phyloP scores from a whole-genome alignment of 2,888 invertebrate species.

The Cerastis rubricosa region DNA sequence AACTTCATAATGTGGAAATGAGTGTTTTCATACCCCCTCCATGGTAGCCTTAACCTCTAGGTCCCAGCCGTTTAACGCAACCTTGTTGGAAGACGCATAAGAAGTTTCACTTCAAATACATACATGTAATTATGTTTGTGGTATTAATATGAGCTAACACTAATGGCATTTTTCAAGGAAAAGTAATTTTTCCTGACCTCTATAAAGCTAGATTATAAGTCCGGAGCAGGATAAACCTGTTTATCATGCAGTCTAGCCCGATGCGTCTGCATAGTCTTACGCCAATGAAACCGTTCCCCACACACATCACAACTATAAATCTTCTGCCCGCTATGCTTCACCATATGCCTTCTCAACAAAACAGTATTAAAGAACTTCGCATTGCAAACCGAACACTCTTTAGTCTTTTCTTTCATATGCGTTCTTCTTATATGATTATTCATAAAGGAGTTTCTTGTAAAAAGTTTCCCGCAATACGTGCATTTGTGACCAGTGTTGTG shows the following conservation, averaged over 20 bases:
- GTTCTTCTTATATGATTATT: slow-evolving; percentile 84
- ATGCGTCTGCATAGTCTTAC: slow-evolving; percentile 91
- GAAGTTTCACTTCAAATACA: too few relatives aligned
- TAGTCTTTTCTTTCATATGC: slow-evolving; percentile 87
- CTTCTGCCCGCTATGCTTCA: slow-evolving; percentile 89
- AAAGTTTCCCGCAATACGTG: slow-evolving; percentile 84
- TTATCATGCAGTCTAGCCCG: slow-evolving; percentile 84
- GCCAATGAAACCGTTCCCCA: slow-evolving; percentile 91
- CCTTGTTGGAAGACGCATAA: too few relatives aligned
- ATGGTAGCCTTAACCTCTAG: too few relatives aligned
- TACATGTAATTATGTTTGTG: not conserved
- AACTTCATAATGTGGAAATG: too few relatives aligned
- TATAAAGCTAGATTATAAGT: not conserved
- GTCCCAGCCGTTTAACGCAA: too few relatives aligned
- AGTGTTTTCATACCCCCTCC: too few relatives aligned
- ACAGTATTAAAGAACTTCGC: slow-evolving; percentile 88
- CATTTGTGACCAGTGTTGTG: slow-evolving; percentile 87
- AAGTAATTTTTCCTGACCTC: not conserved
- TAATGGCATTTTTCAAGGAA: not conserved
- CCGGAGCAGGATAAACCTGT: slow-evolving; percentile 66
- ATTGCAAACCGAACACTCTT: slow-evolving; percentile 85
- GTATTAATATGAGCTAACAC: not conserved
- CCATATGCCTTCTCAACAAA: slow-evolving; percentile 84
- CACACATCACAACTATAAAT: slow-evolving; percentile 92
- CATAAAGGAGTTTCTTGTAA: slow-evolving; percentile 85